phyloP scores from a whole-genome alignment of 2,888 invertebrate genomes.

The Labia minor region DNA sequence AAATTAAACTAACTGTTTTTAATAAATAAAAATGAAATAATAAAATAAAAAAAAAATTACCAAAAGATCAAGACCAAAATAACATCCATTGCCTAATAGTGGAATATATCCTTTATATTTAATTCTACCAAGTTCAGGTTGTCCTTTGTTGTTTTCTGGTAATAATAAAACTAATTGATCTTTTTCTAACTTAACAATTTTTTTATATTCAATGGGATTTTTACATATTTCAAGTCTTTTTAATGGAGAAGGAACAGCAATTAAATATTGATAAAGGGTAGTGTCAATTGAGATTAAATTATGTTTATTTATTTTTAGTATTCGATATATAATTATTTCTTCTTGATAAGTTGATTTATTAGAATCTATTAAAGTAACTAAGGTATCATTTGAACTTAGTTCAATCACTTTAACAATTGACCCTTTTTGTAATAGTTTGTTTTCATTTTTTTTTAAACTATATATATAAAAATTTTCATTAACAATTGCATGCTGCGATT shows the following conservation, averaged over 20 bases:
- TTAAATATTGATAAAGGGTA: constrained; percentile 27
- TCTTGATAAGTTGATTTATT: background rate
- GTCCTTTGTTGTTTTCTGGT: constrained; percentile 21
- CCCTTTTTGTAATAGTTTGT: background rate
- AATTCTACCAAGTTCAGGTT: constrained; percentile 26
- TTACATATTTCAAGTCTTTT: constrained; percentile 23
- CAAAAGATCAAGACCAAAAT: constrained; percentile 30
- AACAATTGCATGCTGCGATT: background rate
- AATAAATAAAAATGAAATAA: no score
- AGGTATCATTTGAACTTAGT: background rate
- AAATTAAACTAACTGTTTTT: no score
- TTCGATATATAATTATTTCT: background rate
- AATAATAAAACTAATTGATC: constrained; percentile 27
- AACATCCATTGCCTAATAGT: constrained; percentile 28
- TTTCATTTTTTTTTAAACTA: background rate
- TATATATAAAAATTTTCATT: background rate
- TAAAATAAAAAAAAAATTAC: constrained; percentile 26
- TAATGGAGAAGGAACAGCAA: constrained; percentile 26
- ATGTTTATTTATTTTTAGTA: background rate
- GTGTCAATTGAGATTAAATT: constrained; percentile 26
- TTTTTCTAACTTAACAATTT: constrained; percentile 27
- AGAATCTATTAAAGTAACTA: background rate
- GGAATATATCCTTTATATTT: constrained; percentile 29
- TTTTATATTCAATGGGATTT: constrained; percentile 26
- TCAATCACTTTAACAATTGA: background rate